Base-by-base conservation (phyloP, 2,888 invertebrate genomes). In the Siphlonurus alternatus region DNA sequence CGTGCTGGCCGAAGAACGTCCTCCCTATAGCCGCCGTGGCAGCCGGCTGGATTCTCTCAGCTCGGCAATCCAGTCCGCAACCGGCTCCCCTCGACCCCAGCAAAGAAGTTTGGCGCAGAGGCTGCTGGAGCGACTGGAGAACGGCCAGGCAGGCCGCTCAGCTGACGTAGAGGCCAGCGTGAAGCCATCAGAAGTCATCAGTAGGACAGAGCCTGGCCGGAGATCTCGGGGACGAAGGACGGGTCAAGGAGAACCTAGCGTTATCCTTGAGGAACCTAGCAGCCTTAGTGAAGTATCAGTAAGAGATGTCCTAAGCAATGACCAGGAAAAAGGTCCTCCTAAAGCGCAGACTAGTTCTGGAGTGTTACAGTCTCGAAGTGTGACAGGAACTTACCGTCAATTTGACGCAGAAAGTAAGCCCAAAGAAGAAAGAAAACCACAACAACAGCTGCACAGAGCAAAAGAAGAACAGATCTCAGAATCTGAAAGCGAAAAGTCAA, bases 21-120 rank as follows among this genome's bases (percentile, higher is more conserved):
- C 75, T 75, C 67, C 74, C 75, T 1, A 65, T 75, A 22, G 75
- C 75, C 38, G 75, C 75, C 0, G 68, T 75, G 1, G 75, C 75
- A 66, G 75, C 75, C 2, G 75, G 75, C 65, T 75, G 75, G 0
- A 74, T 75, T 5, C 73, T 75, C 0, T 70, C 73, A 0, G 75
- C 75, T 2, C 62, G 75, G 2, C 75, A n/a, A n/a, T n/a, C n/a
- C n/a, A n/a, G n/a, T n/a, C n/a, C n/a, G n/a, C n/a, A n/a, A n/a
- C n/a, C n/a, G n/a, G n/a, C 38, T 38, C 38, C 5, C 38, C 38
- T 38, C 15, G 7, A 38, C 15, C 38, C 15, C 38, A 15, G 5
- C 38, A n/a, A n/a, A n/a, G n/a, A n/a, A n/a, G n/a, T n/a, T n/a
- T n/a, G n/a, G 38, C 38, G 5, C 38, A 38, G 38, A 5, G 15